Evolutionary conservation across 1,140 invertebrate genomes (phyloP), one percentile per base, ranked within the genome.

Genomic region (Neodiprion pinetum): DNA sequence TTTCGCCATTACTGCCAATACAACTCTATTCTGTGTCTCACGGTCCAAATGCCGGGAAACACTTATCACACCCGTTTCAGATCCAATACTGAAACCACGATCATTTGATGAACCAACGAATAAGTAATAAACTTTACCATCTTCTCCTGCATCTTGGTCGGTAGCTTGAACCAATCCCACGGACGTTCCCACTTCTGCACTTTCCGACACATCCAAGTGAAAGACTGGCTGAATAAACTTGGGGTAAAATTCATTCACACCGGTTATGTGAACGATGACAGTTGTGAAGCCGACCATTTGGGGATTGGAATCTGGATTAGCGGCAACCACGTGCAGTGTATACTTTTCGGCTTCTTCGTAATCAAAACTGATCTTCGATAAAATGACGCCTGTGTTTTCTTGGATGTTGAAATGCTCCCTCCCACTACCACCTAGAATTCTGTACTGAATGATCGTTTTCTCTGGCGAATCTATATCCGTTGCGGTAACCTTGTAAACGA

Each of bases 81-180:
- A 89, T 82, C 96, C 94, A 47, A 99, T 95, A 21, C 91, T 91
- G 87, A 99, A 98, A 0, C 97, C 97, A 80, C 93, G 93, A 78
- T 97, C 95, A 84, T 98, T 98, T 78, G 96, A 98, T 0, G 95
- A 95, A 11, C 97, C 97, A 21, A 98, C 95, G 79, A 99, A 94
- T 4, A 97, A 90, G 84, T 98, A 99, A 83, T 95, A 97, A 8
- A 99, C 94, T 73, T 94, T 92, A 0, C 97, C 97, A 88, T 99
- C 97, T 48, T 93, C 92, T n/a, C 97, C 97, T 28, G 92, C 91
- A 85, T 99, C 97, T 83, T 95, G 93, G 85, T 99, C 98, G 1
- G 94, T 95, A 0, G 97, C 97, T 86, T 94, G 93, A 49, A 99
- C 93, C 17, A 91, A 90, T 7, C 97, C 97, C 28, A 99, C 93